Conservation (phyloP, 2,113 vertebrate genomes). For the Corynorhinus townsendii region DNA sequence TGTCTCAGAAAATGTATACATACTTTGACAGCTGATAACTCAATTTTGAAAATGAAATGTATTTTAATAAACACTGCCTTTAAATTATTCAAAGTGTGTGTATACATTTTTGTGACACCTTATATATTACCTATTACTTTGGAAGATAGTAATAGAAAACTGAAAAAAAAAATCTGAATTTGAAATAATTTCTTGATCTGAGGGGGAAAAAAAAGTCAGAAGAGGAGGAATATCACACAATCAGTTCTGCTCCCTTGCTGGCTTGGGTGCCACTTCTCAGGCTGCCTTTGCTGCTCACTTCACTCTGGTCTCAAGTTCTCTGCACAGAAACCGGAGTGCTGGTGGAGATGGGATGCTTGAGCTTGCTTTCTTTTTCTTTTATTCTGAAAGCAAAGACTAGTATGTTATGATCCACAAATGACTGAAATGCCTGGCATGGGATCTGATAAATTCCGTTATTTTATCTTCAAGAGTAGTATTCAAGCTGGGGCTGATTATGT, state of each 20-base stretch:
- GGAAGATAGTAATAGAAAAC: background rate
- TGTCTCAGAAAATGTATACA: too few relatives aligned
- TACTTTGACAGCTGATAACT: too few relatives aligned
- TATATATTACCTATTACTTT: background rate
- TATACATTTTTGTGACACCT: too few relatives aligned
- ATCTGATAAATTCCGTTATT: background rate
- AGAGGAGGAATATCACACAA: background rate
- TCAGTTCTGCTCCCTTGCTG: background rate
- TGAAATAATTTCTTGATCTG: background rate
- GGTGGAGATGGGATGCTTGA: background rate
- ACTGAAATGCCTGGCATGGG: background rate
- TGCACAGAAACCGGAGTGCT: background rate
- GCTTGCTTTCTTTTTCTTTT: background rate
- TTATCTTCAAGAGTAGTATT: background rate
- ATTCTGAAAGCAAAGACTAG: background rate
- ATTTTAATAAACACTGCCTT: too few relatives aligned
- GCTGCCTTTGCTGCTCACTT: background rate
- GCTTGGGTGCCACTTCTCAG: background rate
- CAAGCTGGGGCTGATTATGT: background rate
- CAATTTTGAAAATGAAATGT: too few relatives aligned
- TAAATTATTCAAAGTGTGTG: too few relatives aligned
- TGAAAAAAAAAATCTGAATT: background rate
- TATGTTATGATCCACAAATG: background rate
- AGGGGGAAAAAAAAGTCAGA: background rate
- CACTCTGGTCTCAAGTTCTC: background rate